Conservation (phyloP, 1,140 invertebrate species). For the Bombus sibiricus region DNA sequence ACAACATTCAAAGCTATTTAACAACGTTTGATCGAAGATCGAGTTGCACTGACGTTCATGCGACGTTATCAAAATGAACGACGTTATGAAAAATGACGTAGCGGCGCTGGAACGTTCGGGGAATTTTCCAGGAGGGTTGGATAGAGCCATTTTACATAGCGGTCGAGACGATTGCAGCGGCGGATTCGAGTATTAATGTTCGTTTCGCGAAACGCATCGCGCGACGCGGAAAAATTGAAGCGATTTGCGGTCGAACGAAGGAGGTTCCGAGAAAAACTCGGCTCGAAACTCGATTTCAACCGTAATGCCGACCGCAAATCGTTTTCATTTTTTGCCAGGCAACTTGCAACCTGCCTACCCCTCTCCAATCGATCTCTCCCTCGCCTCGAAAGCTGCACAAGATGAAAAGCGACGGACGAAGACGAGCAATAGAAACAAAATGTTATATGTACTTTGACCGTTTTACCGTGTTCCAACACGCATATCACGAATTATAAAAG, state of each 20-base stretch:
- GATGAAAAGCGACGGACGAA: background rate
- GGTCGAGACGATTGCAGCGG: constrained; percentile 23
- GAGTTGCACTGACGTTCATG: too few species aligned
- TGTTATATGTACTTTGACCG: background rate
- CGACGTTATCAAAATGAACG: too few species aligned
- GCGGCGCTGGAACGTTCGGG: background rate
- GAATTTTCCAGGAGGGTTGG: background rate
- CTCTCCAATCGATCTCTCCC: background rate
- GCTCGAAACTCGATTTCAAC: constrained; percentile 38
- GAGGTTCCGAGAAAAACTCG: constrained; percentile 23
- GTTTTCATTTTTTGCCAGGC: constrained; percentile 25
- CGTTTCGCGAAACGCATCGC: background rate
- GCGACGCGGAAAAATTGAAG: constrained; percentile 24
- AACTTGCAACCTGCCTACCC: background rate
- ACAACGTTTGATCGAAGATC: background rate
- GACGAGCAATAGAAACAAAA: background rate
- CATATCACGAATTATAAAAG: background rate
- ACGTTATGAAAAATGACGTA: background rate
- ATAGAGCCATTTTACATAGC: constrained; percentile 28
- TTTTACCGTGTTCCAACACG: background rate
- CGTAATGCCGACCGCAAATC: constrained; percentile 43
- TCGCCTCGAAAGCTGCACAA: background rate
- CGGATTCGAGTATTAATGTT: constrained; percentile 40
- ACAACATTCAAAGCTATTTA: background rate
- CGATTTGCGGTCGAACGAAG: constrained; percentile 44